Evolutionary conservation across 2,113 vertebrate species (phyloP).

Genomic region (Anser brachyrhynchus): DNA sequence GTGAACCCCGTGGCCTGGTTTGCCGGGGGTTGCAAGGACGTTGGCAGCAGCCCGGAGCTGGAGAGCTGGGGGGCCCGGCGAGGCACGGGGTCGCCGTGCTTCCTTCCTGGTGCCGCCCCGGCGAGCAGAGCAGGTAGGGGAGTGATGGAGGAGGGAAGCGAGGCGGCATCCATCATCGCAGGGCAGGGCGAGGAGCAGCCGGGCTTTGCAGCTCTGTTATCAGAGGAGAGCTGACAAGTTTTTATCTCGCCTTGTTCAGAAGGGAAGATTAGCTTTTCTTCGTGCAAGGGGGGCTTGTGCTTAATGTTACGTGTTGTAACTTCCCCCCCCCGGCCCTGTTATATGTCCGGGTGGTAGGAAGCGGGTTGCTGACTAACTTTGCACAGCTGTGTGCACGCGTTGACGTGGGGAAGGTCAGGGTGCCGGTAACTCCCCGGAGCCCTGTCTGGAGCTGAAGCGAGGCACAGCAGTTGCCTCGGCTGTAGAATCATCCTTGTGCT

Average conservation of each 20-base stretch:
- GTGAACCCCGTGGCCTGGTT: slow-evolving; percentile 95
- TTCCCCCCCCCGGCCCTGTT: not conserved
- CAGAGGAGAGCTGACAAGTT: slow-evolving; percentile 52
- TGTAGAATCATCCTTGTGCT: slow-evolving; percentile 46
- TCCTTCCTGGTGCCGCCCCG: slow-evolving; percentile 77
- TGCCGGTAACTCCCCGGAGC: slow-evolving; percentile 17
- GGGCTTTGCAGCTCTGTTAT: slow-evolving; percentile 33
- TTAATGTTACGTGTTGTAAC: slow-evolving; percentile 42
- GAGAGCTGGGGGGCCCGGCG: slow-evolving; percentile 86
- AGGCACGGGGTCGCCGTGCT: slow-evolving; percentile 68
- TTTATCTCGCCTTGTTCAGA: slow-evolving; percentile 25
- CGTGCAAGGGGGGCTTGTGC: not conserved
- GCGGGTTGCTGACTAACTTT: slow-evolving; percentile 17
- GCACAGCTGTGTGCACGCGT: not conserved
- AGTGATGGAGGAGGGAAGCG: slow-evolving; percentile 74
- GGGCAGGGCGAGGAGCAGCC: slow-evolving; percentile 78
- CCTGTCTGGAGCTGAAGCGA: slow-evolving; percentile 7
- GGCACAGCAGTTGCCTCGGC: slow-evolving; percentile 5
- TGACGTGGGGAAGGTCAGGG: not conserved
- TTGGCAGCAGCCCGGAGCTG: slow-evolving; percentile 89
- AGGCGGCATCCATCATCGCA: slow-evolving; percentile 85
- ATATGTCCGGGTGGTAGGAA: slow-evolving; percentile 36
- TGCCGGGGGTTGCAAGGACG: slow-evolving; percentile 91
- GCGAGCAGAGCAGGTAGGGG: slow-evolving; percentile 77
- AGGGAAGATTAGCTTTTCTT: slow-evolving; percentile 48